Base-by-base conservation (phyloP, 2,888 invertebrate genomes). In the Lochmaea crataegi region DNA sequence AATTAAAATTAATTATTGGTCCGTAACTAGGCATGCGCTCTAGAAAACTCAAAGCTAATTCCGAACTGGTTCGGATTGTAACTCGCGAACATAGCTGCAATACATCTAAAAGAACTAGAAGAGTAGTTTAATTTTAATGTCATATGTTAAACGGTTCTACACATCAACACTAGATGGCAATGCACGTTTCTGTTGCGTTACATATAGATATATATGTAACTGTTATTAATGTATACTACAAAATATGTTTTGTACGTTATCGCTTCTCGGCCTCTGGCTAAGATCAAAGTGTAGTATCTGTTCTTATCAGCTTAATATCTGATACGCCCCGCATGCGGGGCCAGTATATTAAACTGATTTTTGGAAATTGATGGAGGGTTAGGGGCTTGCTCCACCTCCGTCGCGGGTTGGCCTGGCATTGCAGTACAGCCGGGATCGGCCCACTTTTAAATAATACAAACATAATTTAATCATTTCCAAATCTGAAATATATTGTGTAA, bases 271-370 rank as follows among this genome's bases (percentile, higher is more conserved):
- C 76, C 77, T 76, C 76, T 83, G 89, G 90, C 90, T 90, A 90
- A 89, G 89, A 89, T 89, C 89, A 89, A 89, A 89, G 89, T 89
- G 89, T 89, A 89, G 89, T 89, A 90, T 90, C 90, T 90, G 90
- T 90, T 90, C 90, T 91, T 90, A 90, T 90, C 89, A 90, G 90
- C 90, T 90, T 90, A 90, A 91, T 90, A 90, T 90, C 90, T 91
- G 90, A 90, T 91, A 90, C 86, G 86, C 84, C 82, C 85, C 86
- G 86, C 86, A 86, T 86, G 86, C 85, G 86, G 86, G 83, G 83
- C 86, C 86, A 86, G 86, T 82, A 84, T 90, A 90, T 90, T 89
- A 89, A 89, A 88, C 84, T 84, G 82, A 84, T 84, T 84, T 84
- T 89, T 89, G 89, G 86, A 88, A 88, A 78, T 78, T 85, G 90